Evolutionary conservation across 2,888 invertebrate species (phyloP), one percentile per base, ranked within the genome.

Genomic region (Drosophila ustulata): DNA sequence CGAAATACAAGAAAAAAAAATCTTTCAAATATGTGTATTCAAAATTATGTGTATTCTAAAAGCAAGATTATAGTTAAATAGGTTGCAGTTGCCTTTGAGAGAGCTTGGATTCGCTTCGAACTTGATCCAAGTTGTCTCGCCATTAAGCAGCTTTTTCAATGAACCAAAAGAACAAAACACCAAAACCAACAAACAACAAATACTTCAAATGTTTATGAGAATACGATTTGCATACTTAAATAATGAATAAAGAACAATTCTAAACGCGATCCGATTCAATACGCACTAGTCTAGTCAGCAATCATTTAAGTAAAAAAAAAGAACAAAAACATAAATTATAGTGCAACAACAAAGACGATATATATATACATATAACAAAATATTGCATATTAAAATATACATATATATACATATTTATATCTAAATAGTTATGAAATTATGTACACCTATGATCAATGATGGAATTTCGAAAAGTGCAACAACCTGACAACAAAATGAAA

Each of bases 221-320:
- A 59, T 28, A 43, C 41, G 28, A 71, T 43, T 64, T 68, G 68
- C 68, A 84, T 71, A 79, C 74, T 83, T 78, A 68, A 70, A 34
- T 45, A 45, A 45, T 23, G 23, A 63, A n/a, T 13, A 18, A 11
- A 6, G n/a, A 37, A 39, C 37, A 58, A 85, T 82, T 82, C 63
- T 68, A 72, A 86, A 79, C 51, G 77, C 85, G 75, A 87, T 64
- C 78, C 78, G 55, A 85, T 78, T 80, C 74, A 76, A 67, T 66
- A 62, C 53, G 86, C 83, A 82, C 66, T 85, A 76, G 82, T 83
- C 83, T 83, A 83, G 83, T 83, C 83, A 88, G 73, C 80, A 80
- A 74, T 85, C 85, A 78, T 83, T 80, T 83, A 83, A 88, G 78
- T 82, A 70, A 80, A 26, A 70, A 66, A 78, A n/a, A n/a, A 25